Evolutionary conservation across 1,140 invertebrate genomes (phyloP), one percentile per base, ranked within the genome.

Genomic region (Anoplolepis gracilipes): DNA sequence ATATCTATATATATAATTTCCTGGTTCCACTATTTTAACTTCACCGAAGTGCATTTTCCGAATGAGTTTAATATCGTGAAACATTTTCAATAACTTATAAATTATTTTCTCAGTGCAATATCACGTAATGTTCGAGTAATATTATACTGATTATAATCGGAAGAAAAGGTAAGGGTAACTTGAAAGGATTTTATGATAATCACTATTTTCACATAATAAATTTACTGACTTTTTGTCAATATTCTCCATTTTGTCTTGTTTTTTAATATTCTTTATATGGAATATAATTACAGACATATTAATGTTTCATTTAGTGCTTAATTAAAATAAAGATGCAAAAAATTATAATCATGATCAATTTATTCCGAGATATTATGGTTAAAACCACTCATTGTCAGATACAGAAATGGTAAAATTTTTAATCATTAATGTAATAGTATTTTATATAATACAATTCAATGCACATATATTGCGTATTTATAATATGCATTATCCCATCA

Each of bases 21-120:
- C 4, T 16, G n/a, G 42, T 13, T 79, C 25, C 13, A 19, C 7
- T 64, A 49, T 65, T 78, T 78, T 67, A 67, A 62, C 36, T 77
- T 67, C 10, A 33, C 7, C 22, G 46, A 39, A n/a, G 25, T 33
- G 25, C 22, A 55, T 5, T 79, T 16, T 53, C 19, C 25, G 13
- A 16, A 3, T 2, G 42, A 22, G 19, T 69, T 59, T 67, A 55
- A 39, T 19, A 7, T n/a, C n/a, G 33, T 3, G 8, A 67, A 19
- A 42, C 25, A 67, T 67, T 67, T 67, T 67, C 36, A 39, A 67
- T 25, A 25, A n/a, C 36, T 39, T 13, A 11, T 7, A 13, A 33
- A 64, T 22, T n/a, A 10, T 49, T 67, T 53, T 53, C 33, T n/a
- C 30, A 25, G 5, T 19, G 11, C 8, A 42, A 61, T 16, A 6